Conservation (phyloP, 2,888 invertebrate genomes). For the Microchrysa polita region DNA sequence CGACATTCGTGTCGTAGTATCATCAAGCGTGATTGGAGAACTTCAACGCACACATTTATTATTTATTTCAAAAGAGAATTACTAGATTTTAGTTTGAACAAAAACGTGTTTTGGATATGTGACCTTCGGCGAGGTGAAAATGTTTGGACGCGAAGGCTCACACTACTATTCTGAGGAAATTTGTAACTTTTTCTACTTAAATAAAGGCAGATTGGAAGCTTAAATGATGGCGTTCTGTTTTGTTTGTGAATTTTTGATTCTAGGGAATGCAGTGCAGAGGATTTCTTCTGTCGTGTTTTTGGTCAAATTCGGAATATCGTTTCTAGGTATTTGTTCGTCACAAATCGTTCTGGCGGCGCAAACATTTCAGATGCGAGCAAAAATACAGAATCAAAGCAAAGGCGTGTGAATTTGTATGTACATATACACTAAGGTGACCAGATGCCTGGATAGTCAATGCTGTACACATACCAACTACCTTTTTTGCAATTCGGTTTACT, state of each 20-base stretch:
- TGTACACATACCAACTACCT: no score
- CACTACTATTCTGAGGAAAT: constrained; percentile 16
- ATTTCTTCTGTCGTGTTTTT: no score
- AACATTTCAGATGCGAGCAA: no score
- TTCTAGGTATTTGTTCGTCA: no score
- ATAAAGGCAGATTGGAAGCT: constrained; percentile 44
- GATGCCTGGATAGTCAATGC: no score
- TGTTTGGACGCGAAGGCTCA: constrained; percentile 10
- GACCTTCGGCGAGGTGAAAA: background rate
- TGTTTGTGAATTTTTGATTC: background rate
- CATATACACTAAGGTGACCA: no score
- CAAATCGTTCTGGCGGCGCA: no score
- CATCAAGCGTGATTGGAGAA: background rate
- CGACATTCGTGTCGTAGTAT: background rate
- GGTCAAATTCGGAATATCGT: no score
- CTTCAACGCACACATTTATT: constrained; percentile 24
- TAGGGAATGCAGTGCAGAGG: no score
- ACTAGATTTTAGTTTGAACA: background rate
- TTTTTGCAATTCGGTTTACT: no score
- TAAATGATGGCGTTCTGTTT: constrained; percentile 10
- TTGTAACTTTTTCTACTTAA: constrained; percentile 31
- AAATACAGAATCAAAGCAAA: no score
- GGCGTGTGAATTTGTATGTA: no score
- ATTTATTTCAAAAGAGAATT: constrained; percentile 21
- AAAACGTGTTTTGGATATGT: background rate